Percentiles rank a stretch among this genome's conserved stretches.
Evolutionary conservation across 2,797 vertebrate species (phyloP).

Genomic region (Halcyon smyrnensis): DNA sequence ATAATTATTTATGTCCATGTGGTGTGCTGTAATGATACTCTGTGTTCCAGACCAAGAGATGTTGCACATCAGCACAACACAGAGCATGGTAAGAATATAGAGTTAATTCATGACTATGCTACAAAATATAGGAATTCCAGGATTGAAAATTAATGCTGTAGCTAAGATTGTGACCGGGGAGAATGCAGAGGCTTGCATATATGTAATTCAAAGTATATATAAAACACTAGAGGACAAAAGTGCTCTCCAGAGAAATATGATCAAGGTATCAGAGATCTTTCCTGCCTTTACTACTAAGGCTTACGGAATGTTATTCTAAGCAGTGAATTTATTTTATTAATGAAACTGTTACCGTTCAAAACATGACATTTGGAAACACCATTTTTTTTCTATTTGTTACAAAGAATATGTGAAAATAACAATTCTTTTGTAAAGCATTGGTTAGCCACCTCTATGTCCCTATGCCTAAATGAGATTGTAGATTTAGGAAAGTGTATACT

Average conservation of each 20-base stretch:
- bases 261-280: not conserved
- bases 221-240: not conserved
- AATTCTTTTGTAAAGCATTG: not conserved
- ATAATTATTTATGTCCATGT: not conserved
- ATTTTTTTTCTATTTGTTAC: conserved; percentile 29
- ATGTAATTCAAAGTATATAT: not conserved
- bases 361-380: conserved; percentile 47
- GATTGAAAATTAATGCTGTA: not conserved
- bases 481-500: not conserved
- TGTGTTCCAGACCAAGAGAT: not conserved
- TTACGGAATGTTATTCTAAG: not conserved
- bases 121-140: not conserved
- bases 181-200: not conserved
- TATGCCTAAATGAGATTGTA: not conserved
- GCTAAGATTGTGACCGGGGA: not conserved
- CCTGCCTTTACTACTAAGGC: not conserved
- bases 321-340: conserved; percentile 40
- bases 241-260: not conserved
- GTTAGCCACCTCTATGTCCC: not conserved
- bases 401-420: conserved; percentile 48
- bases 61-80: not conserved
- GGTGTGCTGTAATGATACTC: not conserved
- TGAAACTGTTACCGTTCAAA: conserved; percentile 41
- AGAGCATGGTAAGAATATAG: not conserved
- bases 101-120: not conserved